Evolutionary conservation across 2,888 invertebrate genomes (phyloP), one percentile per base, ranked within the genome.

Genomic region (Drosophila kokeensis): DNA sequence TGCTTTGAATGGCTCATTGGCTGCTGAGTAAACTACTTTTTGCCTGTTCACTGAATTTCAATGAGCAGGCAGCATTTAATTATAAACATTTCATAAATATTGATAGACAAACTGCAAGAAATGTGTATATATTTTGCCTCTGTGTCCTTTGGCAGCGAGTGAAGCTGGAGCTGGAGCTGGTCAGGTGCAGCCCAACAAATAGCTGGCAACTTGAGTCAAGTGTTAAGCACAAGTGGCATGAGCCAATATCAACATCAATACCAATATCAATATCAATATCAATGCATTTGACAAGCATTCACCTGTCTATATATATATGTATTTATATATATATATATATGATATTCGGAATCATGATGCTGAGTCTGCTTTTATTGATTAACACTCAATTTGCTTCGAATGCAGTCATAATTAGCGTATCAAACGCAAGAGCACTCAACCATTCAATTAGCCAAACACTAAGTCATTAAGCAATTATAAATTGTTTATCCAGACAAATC

Each of bases 41-140:
- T 86, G 82, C 85, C 87, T 76, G 86, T 74, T 86, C 86, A 86
- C 66, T 86, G 86, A 73, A 69, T 76, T 79, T 85, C 77, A 86
- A 87, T 87, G 81, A 77, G 79, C 80, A 72, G 73, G 71, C 62
- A 59, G 73, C 71, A 77, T 76, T 82, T 82, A 82, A 82, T 82
- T 82, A 82, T 76, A 82, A 81, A 70, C 72, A 80, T 78, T 74
- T 79, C 69, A 70, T 69, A 81, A 76, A 73, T 64, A 45, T 45
- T 24, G 15, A 57, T 59, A 62, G 27, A 18, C 42, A 40, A 13
- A 40, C 21, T 55, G 32, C n/a, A 21, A 21, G 4, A 32, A 32
- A 32, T 32, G 11, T 32, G 8, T 10, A 32, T 32, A 10, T 32
- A 11, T 32, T 10, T 32, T 32, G 32, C 32, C 40, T 0, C 40